Base-by-base conservation (phyloP, 2,888 invertebrate species). In the Megamerina dolium region DNA sequence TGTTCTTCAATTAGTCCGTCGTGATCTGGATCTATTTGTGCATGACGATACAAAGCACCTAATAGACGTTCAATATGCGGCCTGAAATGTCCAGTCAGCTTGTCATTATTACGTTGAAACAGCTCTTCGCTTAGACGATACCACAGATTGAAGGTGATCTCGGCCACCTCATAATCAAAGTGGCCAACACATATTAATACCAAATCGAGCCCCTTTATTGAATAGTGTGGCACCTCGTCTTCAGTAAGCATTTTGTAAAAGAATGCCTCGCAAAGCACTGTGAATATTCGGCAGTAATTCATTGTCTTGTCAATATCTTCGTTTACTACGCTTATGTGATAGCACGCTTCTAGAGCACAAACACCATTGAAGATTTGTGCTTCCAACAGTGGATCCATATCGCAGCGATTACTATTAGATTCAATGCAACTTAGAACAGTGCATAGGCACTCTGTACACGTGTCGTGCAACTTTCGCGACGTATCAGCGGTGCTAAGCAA, bases 71-170 rank as follows among this genome's bases (percentile, higher is more conserved):
- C 90, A 44, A 96, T 82, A 65, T 93, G 89, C 0, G 95, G 94
- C 61, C 85, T 83, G 70, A 96, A 97, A 26, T 85, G 73, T 36
- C 80, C 78, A 2, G 87, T 89, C n/a, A 91, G 67, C 1, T 82
- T 78, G 56, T 87, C 84, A 59, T 82, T 84, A 65, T 93, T 87
- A 53, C 83, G 82, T 58, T 90, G 86, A 69, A 95, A 97, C 4
- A 99, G 75, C 60, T 88, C 86, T 72, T 99, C 97, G 4, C 96
- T 94, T 26, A 99, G 72, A 19, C 90, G 81, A 73, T 93, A 96
- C 99, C 99, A 99, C 46, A 96, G 78, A 71, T 92, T 90, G 68
- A 97, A 99, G 2, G 97, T 94, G 55, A 96, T 90, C 64, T 83
- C 83, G 23, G 83, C 82, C 58, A 94, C 92, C 79, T 96, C 94